Percentiles rank a stretch among this genome's conserved stretches.
phyloP scores from a whole-genome alignment of 2,888 invertebrate species.

The Cosmia pyralina region DNA sequence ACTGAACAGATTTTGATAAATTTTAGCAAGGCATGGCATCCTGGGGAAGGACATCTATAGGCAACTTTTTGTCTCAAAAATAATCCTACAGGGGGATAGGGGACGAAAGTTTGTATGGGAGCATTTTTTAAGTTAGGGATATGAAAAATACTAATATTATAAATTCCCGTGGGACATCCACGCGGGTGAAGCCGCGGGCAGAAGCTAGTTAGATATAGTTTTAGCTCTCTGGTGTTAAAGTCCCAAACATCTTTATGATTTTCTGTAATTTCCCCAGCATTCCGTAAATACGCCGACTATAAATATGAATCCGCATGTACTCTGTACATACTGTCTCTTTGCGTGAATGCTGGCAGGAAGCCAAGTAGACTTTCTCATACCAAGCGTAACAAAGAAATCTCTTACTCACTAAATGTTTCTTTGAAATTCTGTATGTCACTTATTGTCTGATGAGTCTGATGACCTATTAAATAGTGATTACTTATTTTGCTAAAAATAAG shows the following conservation, averaged over 20 bases:
- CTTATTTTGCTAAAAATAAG: slow-evolving; percentile 17
- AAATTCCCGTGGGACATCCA: too few species aligned
- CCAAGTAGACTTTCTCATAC: slow-evolving; percentile 66
- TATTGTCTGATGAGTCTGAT: slow-evolving; percentile 11
- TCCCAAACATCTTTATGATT: slow-evolving; percentile 11
- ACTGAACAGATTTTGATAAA: too few species aligned
- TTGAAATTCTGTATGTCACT: slow-evolving; percentile 16
- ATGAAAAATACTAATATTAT: too few species aligned
- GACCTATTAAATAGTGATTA: slow-evolving; percentile 13
- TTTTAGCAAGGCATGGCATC: too few species aligned
- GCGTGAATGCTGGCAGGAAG: slow-evolving; percentile 61
- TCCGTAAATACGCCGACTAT: slow-evolving; percentile 58
- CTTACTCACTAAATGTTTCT: slow-evolving; percentile 21
- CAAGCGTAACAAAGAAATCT: slow-evolving; percentile 38
- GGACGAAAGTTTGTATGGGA: too few species aligned
- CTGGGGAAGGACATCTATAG: too few species aligned
- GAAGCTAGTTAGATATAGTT: not conserved
- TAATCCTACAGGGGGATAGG: too few species aligned
- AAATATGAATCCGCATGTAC: slow-evolving; percentile 56
- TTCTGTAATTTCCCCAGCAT: slow-evolving; percentile 31
- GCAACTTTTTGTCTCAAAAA: too few species aligned
- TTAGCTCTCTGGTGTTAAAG: not conserved
- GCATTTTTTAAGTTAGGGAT: too few species aligned
- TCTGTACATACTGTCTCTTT: slow-evolving; percentile 63
- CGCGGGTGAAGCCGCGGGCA: too few species aligned